Conservation (phyloP, 2,888 invertebrate species). For the Trichogramma dendrolimi region DNA sequence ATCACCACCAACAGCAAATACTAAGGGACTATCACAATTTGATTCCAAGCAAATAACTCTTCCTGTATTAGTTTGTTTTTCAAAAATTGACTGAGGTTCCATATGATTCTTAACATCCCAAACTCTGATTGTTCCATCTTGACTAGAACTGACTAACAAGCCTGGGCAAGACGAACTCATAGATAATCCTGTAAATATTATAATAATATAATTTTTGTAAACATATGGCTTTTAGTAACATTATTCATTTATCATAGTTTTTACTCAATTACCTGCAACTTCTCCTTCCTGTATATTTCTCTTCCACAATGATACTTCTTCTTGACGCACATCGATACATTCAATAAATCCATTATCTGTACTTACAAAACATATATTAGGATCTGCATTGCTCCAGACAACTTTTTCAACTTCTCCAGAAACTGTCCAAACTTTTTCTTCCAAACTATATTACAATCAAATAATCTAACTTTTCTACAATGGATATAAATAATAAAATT, state of each 20-base stretch:
- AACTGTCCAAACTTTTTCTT: conserved; percentile 66
- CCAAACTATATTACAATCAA: conserved; percentile 72
- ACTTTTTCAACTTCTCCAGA: conserved; percentile 82
- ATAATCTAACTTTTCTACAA: conserved; percentile 65
- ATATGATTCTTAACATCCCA: conserved; percentile 65
- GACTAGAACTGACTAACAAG: conserved; percentile 72
- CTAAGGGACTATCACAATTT: conserved; percentile 78
- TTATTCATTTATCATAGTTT: conserved; percentile 1
- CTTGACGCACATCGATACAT: conserved; percentile 56
- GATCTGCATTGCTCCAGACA: conserved; percentile 76
- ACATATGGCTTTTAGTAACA: too few relatives aligned
- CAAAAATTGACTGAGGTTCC: conserved; percentile 38
- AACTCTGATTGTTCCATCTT: conserved; percentile 77
- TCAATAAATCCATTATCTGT: conserved; percentile 58
- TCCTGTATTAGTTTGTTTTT: conserved; percentile 59
- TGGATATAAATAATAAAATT: background rate
- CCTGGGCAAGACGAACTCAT: conserved; percentile 71
- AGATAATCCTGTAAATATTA: conserved; percentile 58
- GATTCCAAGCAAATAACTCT: conserved; percentile 67
- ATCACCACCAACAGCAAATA: conserved; percentile 81
- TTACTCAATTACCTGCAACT: conserved; percentile 65
- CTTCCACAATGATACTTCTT: conserved; percentile 63
- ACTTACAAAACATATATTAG: conserved; percentile 73
- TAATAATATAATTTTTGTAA: background rate
- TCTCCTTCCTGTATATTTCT: conserved; percentile 77